These are phyloP conservation scores for Leucania comma DNA, from an alignment of 2,888 invertebrate genomes.

Conservation along the genomic window DNA sequence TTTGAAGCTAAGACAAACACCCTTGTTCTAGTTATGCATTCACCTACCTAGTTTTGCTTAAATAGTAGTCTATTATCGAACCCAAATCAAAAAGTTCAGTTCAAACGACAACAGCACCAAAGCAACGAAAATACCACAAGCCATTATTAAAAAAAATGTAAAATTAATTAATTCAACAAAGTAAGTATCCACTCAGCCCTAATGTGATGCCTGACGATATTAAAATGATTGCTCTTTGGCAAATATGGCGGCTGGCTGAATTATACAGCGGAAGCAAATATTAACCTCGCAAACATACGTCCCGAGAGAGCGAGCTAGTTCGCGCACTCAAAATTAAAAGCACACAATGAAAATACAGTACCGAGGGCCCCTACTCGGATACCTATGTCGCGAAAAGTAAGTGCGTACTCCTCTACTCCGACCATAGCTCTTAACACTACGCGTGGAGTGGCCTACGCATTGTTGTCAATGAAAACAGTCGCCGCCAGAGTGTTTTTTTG, in stretches of 20 bases:
- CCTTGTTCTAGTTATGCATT: too few species aligned
- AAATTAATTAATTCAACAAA: conserved; percentile 86
- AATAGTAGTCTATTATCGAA: neutral
- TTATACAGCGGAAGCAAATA: conserved; percentile 92
- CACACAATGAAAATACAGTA: conserved; percentile 92
- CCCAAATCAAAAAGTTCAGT: neutral
- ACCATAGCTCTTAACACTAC: conserved; percentile 86
- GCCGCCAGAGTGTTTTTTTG: conserved; percentile 89
- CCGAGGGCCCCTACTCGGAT: conserved; percentile 85
- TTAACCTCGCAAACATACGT: conserved; percentile 91
- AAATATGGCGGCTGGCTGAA: conserved; percentile 92
- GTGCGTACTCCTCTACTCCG: conserved; percentile 85
- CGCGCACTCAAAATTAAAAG: conserved; percentile 92
- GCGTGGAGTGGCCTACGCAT: conserved; percentile 80
- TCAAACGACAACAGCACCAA: conserved; percentile 10
- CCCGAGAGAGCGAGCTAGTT: conserved; percentile 91
- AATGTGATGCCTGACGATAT: conserved; percentile 91
- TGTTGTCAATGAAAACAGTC: conserved; percentile 90
- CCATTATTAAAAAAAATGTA: conserved; percentile 83
- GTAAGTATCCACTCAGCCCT: conserved; percentile 85
- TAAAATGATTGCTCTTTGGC: conserved; percentile 92
- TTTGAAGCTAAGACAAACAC: too few species aligned
- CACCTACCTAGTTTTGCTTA: neutral
- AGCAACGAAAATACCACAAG: conserved; percentile 32
- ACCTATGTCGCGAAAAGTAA: conserved; percentile 90